Evolutionary conservation across 2,888 invertebrate genomes (phyloP), one percentile per base, ranked within the genome.

Genomic region (Sicus ferrugineus): DNA sequence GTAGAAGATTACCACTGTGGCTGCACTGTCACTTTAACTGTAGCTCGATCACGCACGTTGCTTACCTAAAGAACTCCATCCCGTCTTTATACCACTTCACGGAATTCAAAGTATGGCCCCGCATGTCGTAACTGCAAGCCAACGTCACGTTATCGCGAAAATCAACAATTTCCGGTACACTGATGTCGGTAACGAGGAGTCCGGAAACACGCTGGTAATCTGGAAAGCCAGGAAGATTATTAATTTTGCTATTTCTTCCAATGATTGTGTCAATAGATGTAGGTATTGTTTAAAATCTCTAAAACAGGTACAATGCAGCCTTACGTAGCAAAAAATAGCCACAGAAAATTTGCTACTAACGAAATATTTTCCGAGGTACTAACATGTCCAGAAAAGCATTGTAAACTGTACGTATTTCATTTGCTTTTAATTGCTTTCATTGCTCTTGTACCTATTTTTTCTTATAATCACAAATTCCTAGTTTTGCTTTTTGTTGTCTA

Each of bases 81-180:
- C 84, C 86, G 78, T 85, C 84, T 73, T 85, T 85, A 73, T 87
- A 88, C 87, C 87, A 88, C 76, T 88, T 88, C 9, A 88, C 87
- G 2, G 87, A 87, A 74, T 87, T 87, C 23, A 88, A 74, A 50
- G 86, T 85, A 73, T 87, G 87, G 3, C 82, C 83, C 68, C 84
- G 85, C 85, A 87, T 86, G 71, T 86, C 85, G 77, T 87, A 88
- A 74, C 83, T 84, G 76, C 88, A 88, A 67, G 85, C 83, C 66
- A 88, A 77, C 66, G 84, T 84, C 64, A 86, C 86, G 74, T 85
- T 84, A 74, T 86, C 86, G 26, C 86, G 84, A 75, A 86, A 84
- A 76, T 87, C 87, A 63, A 86, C 87, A 72, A 87, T 85, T 73
- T 84, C 79, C 66, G 87, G 87, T 42, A 87, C 86, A 72, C 80